Base-by-base conservation (phyloP, 2,888 invertebrate genomes). In the Aphrophora alni region DNA sequence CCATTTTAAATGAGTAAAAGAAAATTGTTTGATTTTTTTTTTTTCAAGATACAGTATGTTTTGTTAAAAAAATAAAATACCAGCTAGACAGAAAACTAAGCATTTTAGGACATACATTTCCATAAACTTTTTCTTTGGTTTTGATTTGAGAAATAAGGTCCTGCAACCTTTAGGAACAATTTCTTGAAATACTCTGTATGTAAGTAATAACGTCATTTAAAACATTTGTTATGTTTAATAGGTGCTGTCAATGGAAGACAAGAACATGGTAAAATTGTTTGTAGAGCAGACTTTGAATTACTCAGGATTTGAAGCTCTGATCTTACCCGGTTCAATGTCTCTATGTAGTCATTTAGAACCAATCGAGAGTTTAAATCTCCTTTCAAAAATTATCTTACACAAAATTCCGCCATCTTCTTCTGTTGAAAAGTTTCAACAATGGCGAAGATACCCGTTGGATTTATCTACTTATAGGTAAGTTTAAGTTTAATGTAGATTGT, bases 251-350 rank as follows among this genome's bases (percentile, higher is more conserved):
- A 68, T 75, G n/a, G 88, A 88, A 86, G 88, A 89, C 84, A 87
- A 87, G 84, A 87, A 87, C 82, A 85, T 88, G 14, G 83, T 88
- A 33, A 87, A 82, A 86, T 8, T 84, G 84, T 75, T 85, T 74
- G 79, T 84, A 0, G 75, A 82, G 69, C 79, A 81, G 25, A 83
- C 84, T 17, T 80, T 84, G 27, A 80, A 77, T 12, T 86, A 85
- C 70, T 82, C 84, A 17, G 84, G 85, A 27, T 85, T 86, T 72
- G 95, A 95, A 86, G 90, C 93, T 83, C 89, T 94, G 38, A 91
- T 95, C 82, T 88, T 95, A 76, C 94, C 95, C 0, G 90, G 91
- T 21, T 92, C 94, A 82, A 85, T 95, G 28, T 91, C 91, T 77
- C 81, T 81, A 71, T 85, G 84, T 70, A 38, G 75, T 27, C 77